Evolutionary conservation across 2,113 vertebrate species (phyloP), one percentile per base, ranked within the genome.

Genomic region (Tonatia bakeri): DNA sequence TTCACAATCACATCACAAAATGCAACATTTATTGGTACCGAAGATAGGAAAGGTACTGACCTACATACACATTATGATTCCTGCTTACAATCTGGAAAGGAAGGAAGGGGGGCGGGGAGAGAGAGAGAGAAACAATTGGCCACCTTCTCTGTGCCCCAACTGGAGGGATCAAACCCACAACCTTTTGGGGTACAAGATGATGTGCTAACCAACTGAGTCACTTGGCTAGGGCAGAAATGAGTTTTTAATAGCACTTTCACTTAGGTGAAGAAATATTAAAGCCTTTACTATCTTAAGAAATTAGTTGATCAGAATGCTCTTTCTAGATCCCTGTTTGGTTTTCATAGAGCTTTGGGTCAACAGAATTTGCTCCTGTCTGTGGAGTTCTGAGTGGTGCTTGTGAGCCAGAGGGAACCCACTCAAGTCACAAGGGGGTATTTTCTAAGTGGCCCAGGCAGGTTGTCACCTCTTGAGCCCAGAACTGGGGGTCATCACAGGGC

Each of bases 261-360:
- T 86, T 56, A 52, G 47, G 33, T 28, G 31, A 92, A 52, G 69
- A 94, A 65, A 79, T 54, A 70, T 16, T 52, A 56, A 89, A 87
- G 75, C n/a, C 81, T 81, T 43, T 67, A 56, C 86, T 81, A 81
- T 80, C 47, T 61, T 94, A 64, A 75, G 59, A 89, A 91, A 87
- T 50, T 13, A 8, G 5, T 59, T 52, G 61, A 22, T 80, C n/a
- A 81, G 73, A 93, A 95, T 17, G 36, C 33, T 65, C 15, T 79
- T 77, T 69, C 43, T 61, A 81, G 52, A 22, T 54, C 75, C 20
- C 85, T 92, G 31, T 85, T 87, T 73, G 59, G 19, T 90, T 95
- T 93, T 38, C 22, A 73, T 24, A 65, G 70, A 33, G 45, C 28
- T 77, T 61, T 72, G 47, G 33, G 28, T 83, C 67, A 82, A 47